Evolutionary conservation across 2,888 invertebrate genomes (phyloP).

Genomic region (Salpingus planirostris): DNA sequence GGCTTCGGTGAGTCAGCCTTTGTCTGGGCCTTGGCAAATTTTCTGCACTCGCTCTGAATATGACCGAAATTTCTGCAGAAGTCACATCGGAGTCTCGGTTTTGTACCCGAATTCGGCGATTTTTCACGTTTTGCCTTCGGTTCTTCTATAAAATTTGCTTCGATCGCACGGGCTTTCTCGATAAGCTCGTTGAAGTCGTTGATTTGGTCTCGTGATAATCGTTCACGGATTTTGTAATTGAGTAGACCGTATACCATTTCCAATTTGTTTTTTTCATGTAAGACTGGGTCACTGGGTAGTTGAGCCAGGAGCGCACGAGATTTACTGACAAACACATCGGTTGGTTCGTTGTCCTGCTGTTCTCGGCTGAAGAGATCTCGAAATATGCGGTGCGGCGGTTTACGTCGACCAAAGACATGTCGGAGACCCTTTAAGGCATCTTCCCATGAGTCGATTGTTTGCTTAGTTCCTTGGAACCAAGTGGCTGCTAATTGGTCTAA

Average conservation of each 20-base stretch:
- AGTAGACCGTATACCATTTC: constrained; percentile 13
- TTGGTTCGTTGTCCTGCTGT: constrained; percentile 8
- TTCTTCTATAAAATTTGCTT: too few relatives aligned
- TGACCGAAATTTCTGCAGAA: constrained; percentile 8
- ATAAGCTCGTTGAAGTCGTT: too few relatives aligned
- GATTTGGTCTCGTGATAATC: too few relatives aligned
- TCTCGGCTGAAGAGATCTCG: constrained; percentile 11
- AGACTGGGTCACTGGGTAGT: constrained; percentile 2
- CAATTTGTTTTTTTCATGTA: constrained; percentile 4
- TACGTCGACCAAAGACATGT: constrained; percentile 13
- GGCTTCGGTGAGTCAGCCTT: not conserved
- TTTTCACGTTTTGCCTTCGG: too few relatives aligned
- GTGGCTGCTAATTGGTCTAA: constrained; percentile 16
- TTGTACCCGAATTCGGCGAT: too few relatives aligned
- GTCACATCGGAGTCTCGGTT: constrained; percentile 3
- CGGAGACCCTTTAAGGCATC: constrained; percentile 10
- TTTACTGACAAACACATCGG: constrained; percentile 9
- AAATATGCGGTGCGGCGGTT: constrained; percentile 12
- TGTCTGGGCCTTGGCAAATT: constrained; percentile 4
- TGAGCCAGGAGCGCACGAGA: constrained; percentile 8
- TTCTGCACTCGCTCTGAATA: constrained; percentile 4
- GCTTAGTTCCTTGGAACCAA: too few relatives aligned
- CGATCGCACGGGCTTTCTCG: too few relatives aligned
- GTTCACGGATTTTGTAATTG: too few relatives aligned
- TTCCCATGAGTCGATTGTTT: constrained; percentile 9